phyloP scores from a whole-genome alignment of 2,797 vertebrate genomes.

The Smutsia temminckii region DNA sequence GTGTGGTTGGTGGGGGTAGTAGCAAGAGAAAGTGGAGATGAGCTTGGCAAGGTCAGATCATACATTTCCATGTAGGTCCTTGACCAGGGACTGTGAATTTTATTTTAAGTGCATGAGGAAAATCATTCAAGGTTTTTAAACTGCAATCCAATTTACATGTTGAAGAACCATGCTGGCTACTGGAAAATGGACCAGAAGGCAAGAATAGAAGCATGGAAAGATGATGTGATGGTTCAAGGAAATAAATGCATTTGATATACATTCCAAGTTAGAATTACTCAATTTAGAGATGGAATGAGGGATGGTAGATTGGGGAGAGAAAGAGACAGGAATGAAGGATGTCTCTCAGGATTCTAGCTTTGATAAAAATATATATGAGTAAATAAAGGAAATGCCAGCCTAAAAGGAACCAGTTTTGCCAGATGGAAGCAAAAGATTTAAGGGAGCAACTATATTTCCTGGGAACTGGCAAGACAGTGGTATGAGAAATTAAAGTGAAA shows the following conservation, averaged over 20 bases:
- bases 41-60: not conserved
- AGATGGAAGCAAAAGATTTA: conserved; percentile 40
- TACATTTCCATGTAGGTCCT: not conserved
- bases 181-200: conserved; percentile 2
- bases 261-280: not conserved
- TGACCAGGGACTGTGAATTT: not conserved
- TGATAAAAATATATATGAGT: not conserved
- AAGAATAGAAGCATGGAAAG: not conserved
- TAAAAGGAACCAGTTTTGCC: not conserved
- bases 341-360: not conserved
- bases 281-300: not conserved
- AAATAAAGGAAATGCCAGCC: conserved; percentile 30
- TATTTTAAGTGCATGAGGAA: conserved; percentile 25
- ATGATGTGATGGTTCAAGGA: not conserved
- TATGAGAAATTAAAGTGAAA: conserved; percentile 46
- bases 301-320: not conserved
- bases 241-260: not conserved
- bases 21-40: not conserved
- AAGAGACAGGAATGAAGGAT: conserved; percentile 8
- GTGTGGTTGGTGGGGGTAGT: not conserved
- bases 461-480: not conserved
- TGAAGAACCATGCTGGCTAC: conserved; percentile 31
- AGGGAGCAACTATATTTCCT: not conserved
- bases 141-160: not conserved
- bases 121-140: conserved; percentile 33